Conservation (phyloP, 2,113 vertebrate species). For the Nannobrachium achirus region DNA sequence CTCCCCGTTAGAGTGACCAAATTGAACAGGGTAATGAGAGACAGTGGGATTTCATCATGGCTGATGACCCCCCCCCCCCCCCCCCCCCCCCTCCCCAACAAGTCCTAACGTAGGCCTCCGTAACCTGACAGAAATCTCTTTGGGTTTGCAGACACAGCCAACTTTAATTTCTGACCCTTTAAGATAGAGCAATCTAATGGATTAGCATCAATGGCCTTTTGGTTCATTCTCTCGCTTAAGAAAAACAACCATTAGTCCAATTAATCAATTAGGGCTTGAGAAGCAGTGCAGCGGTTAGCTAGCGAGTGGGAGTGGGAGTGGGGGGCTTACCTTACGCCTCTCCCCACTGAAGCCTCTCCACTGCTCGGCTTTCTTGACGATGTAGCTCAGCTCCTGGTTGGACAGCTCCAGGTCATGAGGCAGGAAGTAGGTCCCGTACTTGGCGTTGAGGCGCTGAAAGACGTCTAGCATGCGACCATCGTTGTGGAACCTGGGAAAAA, state of each 20-base stretch:
- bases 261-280: slow-evolving; percentile 43
- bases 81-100: background rate
- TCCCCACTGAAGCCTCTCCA: slow-evolving; percentile 91
- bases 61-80: background rate
- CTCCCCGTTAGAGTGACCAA: slow-evolving; percentile 41
- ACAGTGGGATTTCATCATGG: background rate
- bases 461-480: slow-evolving; percentile 86
- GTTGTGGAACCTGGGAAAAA: slow-evolving; percentile 79
- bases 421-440: slow-evolving; percentile 84
- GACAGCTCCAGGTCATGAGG: slow-evolving; percentile 91
- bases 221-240: slow-evolving; percentile 27
- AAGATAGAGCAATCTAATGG: slow-evolving; percentile 44
- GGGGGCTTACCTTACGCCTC: slow-evolving; percentile 85
- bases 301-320: background rate
- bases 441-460: slow-evolving; percentile 82
- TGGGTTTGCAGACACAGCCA: slow-evolving; percentile 31
- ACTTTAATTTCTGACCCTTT: slow-evolving; percentile 27
- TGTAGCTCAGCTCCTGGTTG: slow-evolving; percentile 88
- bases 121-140: slow-evolving; percentile 13
- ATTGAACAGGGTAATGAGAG: slow-evolving; percentile 17
- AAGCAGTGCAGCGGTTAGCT: background rate
- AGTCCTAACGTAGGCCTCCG: slow-evolving; percentile 15
- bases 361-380: slow-evolving; percentile 88
- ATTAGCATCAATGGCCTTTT: slow-evolving; percentile 48
- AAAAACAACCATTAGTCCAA: slow-evolving; percentile 57